Evolutionary conservation across 2,113 vertebrate species (phyloP).

Genomic region (Plecturocebus donacophilus): DNA sequence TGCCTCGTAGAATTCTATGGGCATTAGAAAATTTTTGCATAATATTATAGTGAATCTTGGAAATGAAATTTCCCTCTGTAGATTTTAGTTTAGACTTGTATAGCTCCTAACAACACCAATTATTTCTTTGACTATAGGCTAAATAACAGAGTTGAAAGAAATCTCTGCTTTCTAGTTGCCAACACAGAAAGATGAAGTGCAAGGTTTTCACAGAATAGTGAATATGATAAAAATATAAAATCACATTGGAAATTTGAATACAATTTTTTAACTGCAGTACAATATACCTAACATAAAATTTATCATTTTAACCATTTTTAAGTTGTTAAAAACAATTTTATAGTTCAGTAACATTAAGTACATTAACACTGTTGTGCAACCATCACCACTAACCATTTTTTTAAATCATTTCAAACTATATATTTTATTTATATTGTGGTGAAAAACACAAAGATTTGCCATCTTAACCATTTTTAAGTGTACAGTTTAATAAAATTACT

Average conservation of each 20-base stretch:
- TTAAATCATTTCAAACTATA: background rate
- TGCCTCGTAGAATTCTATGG: background rate
- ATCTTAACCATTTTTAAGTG: background rate
- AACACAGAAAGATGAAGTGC: background rate
- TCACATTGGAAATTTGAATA: background rate
- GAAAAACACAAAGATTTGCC: background rate
- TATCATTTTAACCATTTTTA: background rate
- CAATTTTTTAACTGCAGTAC: slow-evolving; percentile 5
- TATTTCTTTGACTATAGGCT: slow-evolving; percentile 7
- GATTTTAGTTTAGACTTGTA: slow-evolving; percentile 21
- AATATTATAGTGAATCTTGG: background rate
- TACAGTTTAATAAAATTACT: background rate
- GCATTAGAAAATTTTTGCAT: slow-evolving; percentile 7
- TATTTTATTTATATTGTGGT: background rate
- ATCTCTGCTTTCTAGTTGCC: background rate
- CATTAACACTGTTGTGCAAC: background rate
- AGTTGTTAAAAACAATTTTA: background rate
- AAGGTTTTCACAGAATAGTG: slow-evolving; percentile 18
- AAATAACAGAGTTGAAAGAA: slow-evolving; percentile 1
- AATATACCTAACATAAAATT: background rate
- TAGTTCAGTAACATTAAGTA: background rate
- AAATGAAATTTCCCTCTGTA: slow-evolving; percentile 1
- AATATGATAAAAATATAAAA: slow-evolving; percentile 44
- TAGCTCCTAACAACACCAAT: background rate
- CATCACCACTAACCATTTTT: background rate